phyloP scores from a whole-genome alignment of 2,888 invertebrate species.

The Leptopilina drosophilae region DNA sequence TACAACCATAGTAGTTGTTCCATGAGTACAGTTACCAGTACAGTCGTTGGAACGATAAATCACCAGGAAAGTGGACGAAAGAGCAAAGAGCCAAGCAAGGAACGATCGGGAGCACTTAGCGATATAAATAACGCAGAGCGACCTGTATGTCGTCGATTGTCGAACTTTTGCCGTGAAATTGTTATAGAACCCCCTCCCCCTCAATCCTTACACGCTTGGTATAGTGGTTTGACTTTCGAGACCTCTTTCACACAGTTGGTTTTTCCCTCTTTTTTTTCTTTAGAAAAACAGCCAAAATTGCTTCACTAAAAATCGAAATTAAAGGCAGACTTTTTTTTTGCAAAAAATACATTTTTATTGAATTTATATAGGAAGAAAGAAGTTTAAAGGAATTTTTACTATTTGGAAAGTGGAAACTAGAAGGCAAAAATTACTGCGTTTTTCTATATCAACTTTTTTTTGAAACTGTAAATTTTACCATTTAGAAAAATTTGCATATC shows the following conservation, averaged over 20 bases:
- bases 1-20: constrained; percentile 36
- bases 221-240: constrained; percentile 30
- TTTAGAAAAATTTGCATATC: no score
- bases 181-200: constrained; percentile 45
- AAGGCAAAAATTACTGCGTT: no score
- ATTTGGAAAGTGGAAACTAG: no score
- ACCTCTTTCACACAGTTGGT: background rate
- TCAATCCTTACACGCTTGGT: constrained; percentile 25
- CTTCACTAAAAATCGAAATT: no score
- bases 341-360: no score
- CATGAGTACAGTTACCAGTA: constrained; percentile 42
- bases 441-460: no score
- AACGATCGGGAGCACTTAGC: constrained; percentile 72
- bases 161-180: constrained; percentile 65
- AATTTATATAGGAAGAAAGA: no score
- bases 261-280: background rate
- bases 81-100: constrained; percentile 65
- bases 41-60: constrained; percentile 62
- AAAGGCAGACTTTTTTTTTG: no score
- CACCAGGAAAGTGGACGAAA: constrained; percentile 60
- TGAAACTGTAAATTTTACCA: no score
- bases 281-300: background rate
- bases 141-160: constrained; percentile 74
- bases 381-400: no score
- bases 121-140: constrained; percentile 72